Evolutionary conservation across 2,113 vertebrate genomes (phyloP), one percentile per base, ranked within the genome.

Genomic region (Canis aureus): DNA sequence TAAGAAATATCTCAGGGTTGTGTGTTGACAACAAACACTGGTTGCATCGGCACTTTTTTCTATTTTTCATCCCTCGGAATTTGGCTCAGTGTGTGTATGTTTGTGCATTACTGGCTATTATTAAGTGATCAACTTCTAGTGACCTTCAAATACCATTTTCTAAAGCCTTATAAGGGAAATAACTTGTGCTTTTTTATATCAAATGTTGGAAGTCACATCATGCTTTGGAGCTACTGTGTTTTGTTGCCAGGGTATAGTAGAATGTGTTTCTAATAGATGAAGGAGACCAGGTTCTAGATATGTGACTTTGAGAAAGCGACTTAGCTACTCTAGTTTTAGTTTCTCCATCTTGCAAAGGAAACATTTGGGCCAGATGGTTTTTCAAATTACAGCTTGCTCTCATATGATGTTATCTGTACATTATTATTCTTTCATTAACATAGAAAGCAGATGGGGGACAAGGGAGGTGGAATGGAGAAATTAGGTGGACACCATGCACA

Each of bases 1-100:
- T 96, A 95, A 95, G 86, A 97, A 97, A 98, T 91, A 66, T 87
- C 57, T 98, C 97, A 91, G 92, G 51, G 69, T 55, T 81, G 69
- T 67, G 27, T 82, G 96, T 86, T 97, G 60, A 94, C 95, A 97
- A 92, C 73, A 96, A 76, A 95, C 76, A 84, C 69, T 89, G n/a
- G 92, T 95, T 93, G 89, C 92, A 97, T 95, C 51, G 66, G 82
- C 90, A 91, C 91, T 96, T 97, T 67, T 93, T 93, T 93, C 80
- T 2, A 17, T 86, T 95, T 38, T 95, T 97, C 95, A 91, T 88
- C 62, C 90, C 27, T 90, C 94, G 76, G 74, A 97, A 96, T 78
- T 87, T 66, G 94, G 10, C 25, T 69, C 11, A 43, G 67, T 89
- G 53, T 81, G 8, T 60, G 55, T 71, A 89, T 0, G 55, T 89